Evolutionary conservation across 2,797 vertebrate genomes (phyloP).

Genomic region (Pagetopsis macropterus): DNA sequence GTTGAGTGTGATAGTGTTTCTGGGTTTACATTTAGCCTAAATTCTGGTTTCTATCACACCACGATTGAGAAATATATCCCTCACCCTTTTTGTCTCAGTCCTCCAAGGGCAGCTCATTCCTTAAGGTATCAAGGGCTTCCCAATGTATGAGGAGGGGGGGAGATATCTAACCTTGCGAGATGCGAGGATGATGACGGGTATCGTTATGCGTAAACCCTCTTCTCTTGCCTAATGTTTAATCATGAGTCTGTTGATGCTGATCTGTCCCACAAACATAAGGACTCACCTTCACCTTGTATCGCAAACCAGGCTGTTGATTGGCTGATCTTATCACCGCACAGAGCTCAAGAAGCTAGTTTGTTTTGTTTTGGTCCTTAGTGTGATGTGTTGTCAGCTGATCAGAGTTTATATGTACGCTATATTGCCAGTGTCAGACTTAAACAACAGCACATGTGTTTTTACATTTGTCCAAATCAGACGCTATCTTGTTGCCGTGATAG

Average conservation of each 20-base stretch:
- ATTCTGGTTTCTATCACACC: slow-evolving; percentile 22
- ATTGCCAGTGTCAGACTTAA: slow-evolving; percentile 15
- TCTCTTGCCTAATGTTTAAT: slow-evolving; percentile 74
- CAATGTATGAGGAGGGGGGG: slow-evolving; percentile 35
- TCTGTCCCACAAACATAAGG: slow-evolving; percentile 47
- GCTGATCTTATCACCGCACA: slow-evolving; percentile 55
- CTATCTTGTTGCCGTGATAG: neutral
- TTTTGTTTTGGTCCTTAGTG: slow-evolving; percentile 54
- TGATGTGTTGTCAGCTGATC: slow-evolving; percentile 17
- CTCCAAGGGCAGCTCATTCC: slow-evolving; percentile 73
- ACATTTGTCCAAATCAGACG: no score
- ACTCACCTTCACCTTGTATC: slow-evolving; percentile 52
- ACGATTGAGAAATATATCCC: slow-evolving; percentile 26
- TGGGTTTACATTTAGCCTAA: slow-evolving; percentile 35
- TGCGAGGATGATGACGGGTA: slow-evolving; percentile 50
- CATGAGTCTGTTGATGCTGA: slow-evolving; percentile 75
- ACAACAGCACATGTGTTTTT: neutral
- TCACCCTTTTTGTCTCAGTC: slow-evolving; percentile 38
- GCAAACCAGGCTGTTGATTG: slow-evolving; percentile 36
- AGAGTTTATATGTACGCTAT: slow-evolving; percentile 7
- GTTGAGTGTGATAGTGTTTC: slow-evolving; percentile 18
- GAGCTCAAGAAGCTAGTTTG: slow-evolving; percentile 48
- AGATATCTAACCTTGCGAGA: slow-evolving; percentile 55
- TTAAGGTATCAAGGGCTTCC: slow-evolving; percentile 71
- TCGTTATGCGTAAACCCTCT: slow-evolving; percentile 62